Base-by-base conservation (phyloP, 2,888 invertebrate species). In the Philonicus albiceps region DNA sequence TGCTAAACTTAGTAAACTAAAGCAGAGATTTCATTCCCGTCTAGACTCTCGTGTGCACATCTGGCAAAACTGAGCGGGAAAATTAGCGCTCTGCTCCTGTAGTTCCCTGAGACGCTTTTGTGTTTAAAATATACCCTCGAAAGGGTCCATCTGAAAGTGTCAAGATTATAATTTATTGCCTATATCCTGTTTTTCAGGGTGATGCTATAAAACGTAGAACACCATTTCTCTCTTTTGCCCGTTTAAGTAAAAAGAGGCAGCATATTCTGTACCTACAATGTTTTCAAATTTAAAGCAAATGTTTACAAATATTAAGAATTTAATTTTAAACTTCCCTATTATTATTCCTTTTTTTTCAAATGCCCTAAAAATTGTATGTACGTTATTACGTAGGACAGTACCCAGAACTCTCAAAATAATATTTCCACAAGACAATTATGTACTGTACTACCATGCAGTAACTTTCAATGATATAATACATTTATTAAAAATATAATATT, bases 131-230 rank as follows among this genome's bases (percentile, higher is more conserved):
- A 30, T 27, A 80, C 30, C 30, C 80, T 80, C 53, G 31, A 49
- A n/a, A 80, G 49, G n/a, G 80, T 80, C 80, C 80, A 80, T 53
- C 80, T 22, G 53, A 80, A 80, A 80, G 53, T 80, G 80, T 80
- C 80, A 80, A 80, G 49, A 22, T 30, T 53, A 80, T 80, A 80
- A 80, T 80, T 80, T 80, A 80, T 80, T 80, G 31, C 80, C 53
- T 30, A 49, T 43, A 22, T 80, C 80, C 80, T 80, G 31, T 80
- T 80, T 49, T 80, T 53, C 27, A 53, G 7, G 80, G 31, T 80
- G 49, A 49, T 80, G 80, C 53, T 53, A 53, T n/a, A 49, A 49
- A 49, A 49, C 13, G 43, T 1, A 49, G 19, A 16, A 49, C 49
- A n/a, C 6, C 19, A 49, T n/a, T n/a, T n/a, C 49, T 49, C 49